Evolutionary conservation across 1,140 invertebrate genomes (phyloP).

Genomic region (Apis florea): DNA sequence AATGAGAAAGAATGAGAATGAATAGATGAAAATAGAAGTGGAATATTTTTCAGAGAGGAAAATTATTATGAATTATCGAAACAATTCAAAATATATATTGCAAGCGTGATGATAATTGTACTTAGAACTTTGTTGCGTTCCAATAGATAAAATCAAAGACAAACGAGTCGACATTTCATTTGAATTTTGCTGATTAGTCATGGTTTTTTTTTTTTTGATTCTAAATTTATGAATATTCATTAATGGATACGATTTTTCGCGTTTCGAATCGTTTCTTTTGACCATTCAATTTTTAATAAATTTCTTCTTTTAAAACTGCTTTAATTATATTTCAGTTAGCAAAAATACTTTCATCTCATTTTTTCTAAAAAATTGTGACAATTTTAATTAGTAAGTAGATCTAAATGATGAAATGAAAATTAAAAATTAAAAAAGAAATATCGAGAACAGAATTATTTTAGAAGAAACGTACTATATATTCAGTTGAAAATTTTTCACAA

Average conservation of each 20-base stretch:
- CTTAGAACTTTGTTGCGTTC: conserved; percentile 12
- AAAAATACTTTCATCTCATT: no score
- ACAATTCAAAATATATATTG: background rate
- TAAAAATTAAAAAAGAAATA: no score
- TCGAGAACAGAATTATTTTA: no score
- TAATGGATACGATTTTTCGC: no score
- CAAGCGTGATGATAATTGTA: conserved; percentile 24
- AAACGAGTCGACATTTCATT: conserved; percentile 15
- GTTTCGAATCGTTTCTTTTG: background rate
- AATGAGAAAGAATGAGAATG: background rate
- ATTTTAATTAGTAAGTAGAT: no score
- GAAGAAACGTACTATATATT: no score
- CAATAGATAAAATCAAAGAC: conserved; percentile 29
- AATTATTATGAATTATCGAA: background rate
- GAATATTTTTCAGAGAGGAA: no score
- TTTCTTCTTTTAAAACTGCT: background rate
- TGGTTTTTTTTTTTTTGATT: background rate
- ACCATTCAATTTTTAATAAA: background rate
- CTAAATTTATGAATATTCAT: conserved; percentile 11
- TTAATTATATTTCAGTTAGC: background rate
- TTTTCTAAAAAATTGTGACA: no score
- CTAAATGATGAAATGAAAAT: no score
- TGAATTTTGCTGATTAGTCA: background rate
- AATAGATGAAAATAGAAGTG: no score
- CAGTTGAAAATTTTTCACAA: no score